phyloP scores from a whole-genome alignment of 2,113 vertebrate species.

The Sorex fumeus region DNA sequence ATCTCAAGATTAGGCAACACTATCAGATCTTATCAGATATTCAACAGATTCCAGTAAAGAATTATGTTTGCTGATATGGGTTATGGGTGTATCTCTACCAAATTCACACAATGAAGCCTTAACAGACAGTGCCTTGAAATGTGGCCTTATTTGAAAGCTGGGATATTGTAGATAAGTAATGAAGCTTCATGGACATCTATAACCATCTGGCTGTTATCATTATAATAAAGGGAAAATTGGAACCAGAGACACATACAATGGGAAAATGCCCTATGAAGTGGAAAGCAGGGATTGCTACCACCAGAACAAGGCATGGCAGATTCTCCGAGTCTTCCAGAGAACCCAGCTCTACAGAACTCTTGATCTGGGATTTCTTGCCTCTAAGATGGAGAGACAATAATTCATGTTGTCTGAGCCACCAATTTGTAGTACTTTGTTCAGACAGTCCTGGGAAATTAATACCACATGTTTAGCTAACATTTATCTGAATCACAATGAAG shows the following conservation, averaged over 20 bases:
- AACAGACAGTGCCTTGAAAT: background rate
- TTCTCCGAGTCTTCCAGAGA: too few species aligned
- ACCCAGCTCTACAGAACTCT: background rate
- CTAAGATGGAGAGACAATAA: too few species aligned
- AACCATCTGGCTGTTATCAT: background rate
- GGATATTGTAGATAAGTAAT: background rate
- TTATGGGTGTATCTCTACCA: background rate
- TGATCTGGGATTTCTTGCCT: too few species aligned
- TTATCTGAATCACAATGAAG: too few species aligned
- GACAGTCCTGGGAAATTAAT: too few species aligned
- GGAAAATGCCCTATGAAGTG: background rate
- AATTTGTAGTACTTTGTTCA: too few species aligned
- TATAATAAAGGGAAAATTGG: background rate
- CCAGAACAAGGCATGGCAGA: background rate
- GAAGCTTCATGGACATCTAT: background rate
- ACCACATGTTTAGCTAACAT: too few species aligned
- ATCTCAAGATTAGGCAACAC: background rate
- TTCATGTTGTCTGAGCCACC: too few species aligned
- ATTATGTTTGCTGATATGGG: background rate
- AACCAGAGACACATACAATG: background rate
- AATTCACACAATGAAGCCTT: background rate
- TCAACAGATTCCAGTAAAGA: background rate
- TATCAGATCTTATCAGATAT: background rate
- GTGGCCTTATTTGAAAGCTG: background rate
- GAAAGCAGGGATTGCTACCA: background rate